phyloP scores from a whole-genome alignment of 2,113 vertebrate genomes.

The Eublepharis macularius region DNA sequence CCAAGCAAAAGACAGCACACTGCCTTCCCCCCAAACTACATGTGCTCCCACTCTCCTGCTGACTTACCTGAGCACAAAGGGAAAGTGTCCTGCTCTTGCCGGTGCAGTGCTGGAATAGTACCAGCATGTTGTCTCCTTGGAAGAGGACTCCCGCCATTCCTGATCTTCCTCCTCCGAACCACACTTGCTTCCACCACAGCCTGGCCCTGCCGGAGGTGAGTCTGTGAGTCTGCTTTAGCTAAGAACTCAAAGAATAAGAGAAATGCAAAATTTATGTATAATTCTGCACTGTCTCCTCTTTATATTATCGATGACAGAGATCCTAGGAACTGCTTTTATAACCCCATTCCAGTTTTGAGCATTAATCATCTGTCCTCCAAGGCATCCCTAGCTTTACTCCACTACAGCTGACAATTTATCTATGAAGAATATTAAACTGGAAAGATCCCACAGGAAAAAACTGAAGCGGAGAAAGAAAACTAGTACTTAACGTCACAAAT shows the following conservation, averaged over 20 bases:
- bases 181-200: too few species aligned
- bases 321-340: constrained; percentile 23
- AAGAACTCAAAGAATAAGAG: background rate
- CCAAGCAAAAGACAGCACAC: too few species aligned
- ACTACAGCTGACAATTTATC: constrained; percentile 8
- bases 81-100: too few species aligned
- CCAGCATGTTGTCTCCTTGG: too few species aligned
- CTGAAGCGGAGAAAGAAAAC: background rate
- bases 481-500: background rate
- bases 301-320: constrained; percentile 13
- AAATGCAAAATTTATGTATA: constrained; percentile 19
- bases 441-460: background rate
- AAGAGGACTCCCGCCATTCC: too few species aligned
- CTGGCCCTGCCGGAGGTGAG: too few species aligned
- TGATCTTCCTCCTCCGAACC: too few species aligned
- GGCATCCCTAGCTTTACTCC: constrained; percentile 1
- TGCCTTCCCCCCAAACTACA: too few species aligned
- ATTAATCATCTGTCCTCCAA: constrained; percentile 19
- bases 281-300: background rate
- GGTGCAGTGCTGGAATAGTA: too few species aligned
- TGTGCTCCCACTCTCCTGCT: too few species aligned
- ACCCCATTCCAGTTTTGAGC: constrained; percentile 12
- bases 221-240: too few species aligned
- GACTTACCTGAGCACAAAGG: too few species aligned
- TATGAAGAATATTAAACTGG: constrained; percentile 5